These are phyloP conservation scores for Pyrrhia umbra DNA, from an alignment of 2,888 invertebrate genomes.

Conservation along the genomic window DNA sequence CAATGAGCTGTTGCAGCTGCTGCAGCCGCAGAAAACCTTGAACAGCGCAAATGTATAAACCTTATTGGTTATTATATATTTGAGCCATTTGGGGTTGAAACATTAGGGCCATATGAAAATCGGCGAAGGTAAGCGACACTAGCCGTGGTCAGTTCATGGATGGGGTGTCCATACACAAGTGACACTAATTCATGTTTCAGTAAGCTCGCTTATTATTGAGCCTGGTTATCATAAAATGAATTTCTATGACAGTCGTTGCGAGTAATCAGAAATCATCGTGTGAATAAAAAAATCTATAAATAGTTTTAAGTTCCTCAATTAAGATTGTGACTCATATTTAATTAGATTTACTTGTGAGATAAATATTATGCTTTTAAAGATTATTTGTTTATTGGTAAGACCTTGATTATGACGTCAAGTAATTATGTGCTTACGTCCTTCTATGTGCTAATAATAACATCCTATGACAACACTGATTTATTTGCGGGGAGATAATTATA, in stretches of 20 bases:
- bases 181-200: too few relatives aligned
- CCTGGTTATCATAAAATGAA: background rate
- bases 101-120: too few relatives aligned
- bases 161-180: too few relatives aligned
- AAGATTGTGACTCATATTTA: constrained; percentile 34
- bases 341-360: constrained; percentile 26
- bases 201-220: too few relatives aligned
- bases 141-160: too few relatives aligned
- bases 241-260: background rate
- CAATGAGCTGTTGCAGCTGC: too few relatives aligned
- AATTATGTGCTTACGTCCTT: constrained; percentile 6
- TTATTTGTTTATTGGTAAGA: constrained; percentile 17
- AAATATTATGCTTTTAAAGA: constrained; percentile 40
- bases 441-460: background rate
- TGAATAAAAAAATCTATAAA: constrained; percentile 9
- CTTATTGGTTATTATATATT: too few relatives aligned
- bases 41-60: too few relatives aligned
- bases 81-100: too few relatives aligned
- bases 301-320: constrained; percentile 39
- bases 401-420: background rate
- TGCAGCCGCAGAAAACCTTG: too few relatives aligned
- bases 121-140: too few relatives aligned
- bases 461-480: background rate
- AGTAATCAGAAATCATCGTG: background rate
- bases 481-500: background rate